phyloP scores from a whole-genome alignment of 2,888 invertebrate species.

The Xestia sexstrigata region DNA sequence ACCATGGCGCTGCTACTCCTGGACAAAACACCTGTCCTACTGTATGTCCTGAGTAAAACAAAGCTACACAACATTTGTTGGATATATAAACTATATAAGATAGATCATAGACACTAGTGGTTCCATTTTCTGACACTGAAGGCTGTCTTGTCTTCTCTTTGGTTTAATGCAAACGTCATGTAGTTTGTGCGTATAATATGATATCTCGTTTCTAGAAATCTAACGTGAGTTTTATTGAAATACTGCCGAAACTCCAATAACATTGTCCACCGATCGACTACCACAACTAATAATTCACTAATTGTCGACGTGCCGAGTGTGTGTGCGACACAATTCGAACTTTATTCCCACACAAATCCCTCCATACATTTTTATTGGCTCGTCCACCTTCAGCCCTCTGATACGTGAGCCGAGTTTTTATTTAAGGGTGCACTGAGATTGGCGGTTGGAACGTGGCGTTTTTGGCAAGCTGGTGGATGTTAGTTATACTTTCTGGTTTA shows the following conservation, averaged over 20 bases:
- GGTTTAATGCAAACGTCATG: no score
- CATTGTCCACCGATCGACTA: neutral
- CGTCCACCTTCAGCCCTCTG: slow-evolving; percentile 83
- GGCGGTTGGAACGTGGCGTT: slow-evolving; percentile 24
- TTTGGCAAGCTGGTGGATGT: neutral
- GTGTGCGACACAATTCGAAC: slow-evolving; percentile 69
- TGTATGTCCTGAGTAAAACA: neutral
- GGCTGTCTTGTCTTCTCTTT: no score
- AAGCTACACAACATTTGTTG: neutral
- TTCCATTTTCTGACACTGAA: no score
- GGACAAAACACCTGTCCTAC: neutral
- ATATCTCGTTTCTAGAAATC: no score
- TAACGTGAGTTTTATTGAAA: no score
- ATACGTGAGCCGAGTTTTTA: slow-evolving; percentile 82
- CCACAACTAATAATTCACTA: slow-evolving; percentile 79
- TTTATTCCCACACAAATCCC: slow-evolving; percentile 86
- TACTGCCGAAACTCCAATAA: no score
- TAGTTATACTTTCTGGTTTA: neutral
- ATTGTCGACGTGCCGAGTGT: slow-evolving; percentile 80
- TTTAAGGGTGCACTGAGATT: slow-evolving; percentile 46
- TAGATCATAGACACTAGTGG: no score
- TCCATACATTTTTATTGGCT: slow-evolving; percentile 90
- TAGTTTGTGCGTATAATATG: no score
- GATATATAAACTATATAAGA: no score
- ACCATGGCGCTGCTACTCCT: no score